Evolutionary conservation across 2,797 vertebrate genomes (phyloP).

Genomic region (Melanotaenia boesemani): DNA sequence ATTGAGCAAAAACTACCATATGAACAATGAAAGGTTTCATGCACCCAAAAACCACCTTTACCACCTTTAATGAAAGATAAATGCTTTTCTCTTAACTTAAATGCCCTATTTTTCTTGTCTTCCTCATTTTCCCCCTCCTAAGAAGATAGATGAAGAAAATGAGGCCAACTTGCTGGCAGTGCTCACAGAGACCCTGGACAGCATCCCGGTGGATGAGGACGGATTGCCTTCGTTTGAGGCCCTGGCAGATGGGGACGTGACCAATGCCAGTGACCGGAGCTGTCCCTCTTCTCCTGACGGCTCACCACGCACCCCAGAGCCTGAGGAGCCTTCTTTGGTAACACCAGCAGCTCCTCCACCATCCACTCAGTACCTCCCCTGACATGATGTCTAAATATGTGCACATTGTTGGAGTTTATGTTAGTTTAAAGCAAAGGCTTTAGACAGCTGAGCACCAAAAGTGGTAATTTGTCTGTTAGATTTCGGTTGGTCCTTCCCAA

Average conservation of each 20-base stretch:
- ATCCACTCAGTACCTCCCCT: conserved; percentile 6
- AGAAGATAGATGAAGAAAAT: conserved; percentile 99
- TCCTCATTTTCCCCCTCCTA: conserved; percentile 65
- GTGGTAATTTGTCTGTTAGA: conserved; percentile 40
- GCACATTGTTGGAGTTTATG: conserved; percentile 3
- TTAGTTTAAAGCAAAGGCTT: conserved; percentile 45
- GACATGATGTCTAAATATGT: conserved; percentile 71
- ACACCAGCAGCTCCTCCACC: conserved; percentile 78
- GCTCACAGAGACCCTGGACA: conserved; percentile 99
- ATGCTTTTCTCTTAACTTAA: conserved; percentile 77
- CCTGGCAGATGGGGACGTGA: conserved; percentile 99
- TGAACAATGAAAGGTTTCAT: conserved; percentile 67
- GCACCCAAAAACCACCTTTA: conserved; percentile 63
- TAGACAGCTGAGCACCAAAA: conserved; percentile 19
- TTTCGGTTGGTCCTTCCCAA: conserved; percentile 19
- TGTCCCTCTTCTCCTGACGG: conserved; percentile 94
- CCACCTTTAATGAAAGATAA: conserved; percentile 48
- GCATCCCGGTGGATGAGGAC: conserved; percentile 99
- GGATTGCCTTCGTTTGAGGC: conserved; percentile 99
- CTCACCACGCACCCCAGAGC: conserved; percentile 93
- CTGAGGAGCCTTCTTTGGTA: conserved; percentile 99
- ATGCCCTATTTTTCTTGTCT: conserved; percentile 77
- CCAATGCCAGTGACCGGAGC: conserved; percentile 95
- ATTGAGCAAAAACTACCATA: conserved; percentile 49
- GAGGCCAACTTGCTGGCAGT: conserved; percentile 99